Percentiles rank a stretch among this genome's conserved stretches.
These are phyloP conservation scores for Lepisosteus osseus DNA, from an alignment of 2,113 vertebrate species.

Conservation along the genomic window DNA sequence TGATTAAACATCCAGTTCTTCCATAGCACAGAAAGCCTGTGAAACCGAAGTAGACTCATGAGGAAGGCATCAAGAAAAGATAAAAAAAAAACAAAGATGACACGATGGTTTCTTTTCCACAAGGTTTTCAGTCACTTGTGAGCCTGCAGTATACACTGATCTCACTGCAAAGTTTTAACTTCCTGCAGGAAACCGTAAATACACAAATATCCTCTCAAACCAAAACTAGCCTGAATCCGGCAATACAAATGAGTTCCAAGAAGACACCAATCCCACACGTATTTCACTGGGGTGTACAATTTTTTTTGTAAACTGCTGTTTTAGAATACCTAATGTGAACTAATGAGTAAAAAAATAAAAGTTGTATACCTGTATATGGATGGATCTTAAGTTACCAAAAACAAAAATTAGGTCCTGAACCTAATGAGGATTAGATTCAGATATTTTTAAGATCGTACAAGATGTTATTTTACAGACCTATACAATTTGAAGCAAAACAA, in stretches of 20 bases:
- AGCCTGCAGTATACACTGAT: background rate
- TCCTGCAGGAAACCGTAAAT: constrained; percentile 79
- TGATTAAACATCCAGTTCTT: constrained; percentile 89
- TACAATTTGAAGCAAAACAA: too few relatives aligned
- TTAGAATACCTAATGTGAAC: too few relatives aligned
- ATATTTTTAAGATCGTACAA: too few relatives aligned
- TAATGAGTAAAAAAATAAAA: too few relatives aligned
- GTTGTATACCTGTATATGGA: too few relatives aligned
- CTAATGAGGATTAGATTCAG: too few relatives aligned
- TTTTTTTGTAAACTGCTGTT: too few relatives aligned
- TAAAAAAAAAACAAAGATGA: constrained; percentile 20
- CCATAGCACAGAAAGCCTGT: constrained; percentile 76
- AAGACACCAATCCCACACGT: background rate
- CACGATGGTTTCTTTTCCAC: background rate
- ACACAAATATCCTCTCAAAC: constrained; percentile 53
- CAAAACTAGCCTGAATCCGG: constrained; percentile 41
- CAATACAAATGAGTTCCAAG: constrained; percentile 36
- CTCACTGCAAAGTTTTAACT: constrained; percentile 42
- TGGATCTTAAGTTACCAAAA: too few relatives aligned
- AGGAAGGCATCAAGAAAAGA: constrained; percentile 33
- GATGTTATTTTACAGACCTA: too few relatives aligned
- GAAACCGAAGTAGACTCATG: constrained; percentile 76
- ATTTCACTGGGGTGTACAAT: too few relatives aligned
- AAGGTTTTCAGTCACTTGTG: too few relatives aligned
- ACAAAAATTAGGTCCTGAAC: too few relatives aligned